Percentiles rank a stretch among this genome's conserved stretches.
Evolutionary conservation across 2,113 vertebrate species (phyloP).

Genomic region (Ceuthmochares aereus): DNA sequence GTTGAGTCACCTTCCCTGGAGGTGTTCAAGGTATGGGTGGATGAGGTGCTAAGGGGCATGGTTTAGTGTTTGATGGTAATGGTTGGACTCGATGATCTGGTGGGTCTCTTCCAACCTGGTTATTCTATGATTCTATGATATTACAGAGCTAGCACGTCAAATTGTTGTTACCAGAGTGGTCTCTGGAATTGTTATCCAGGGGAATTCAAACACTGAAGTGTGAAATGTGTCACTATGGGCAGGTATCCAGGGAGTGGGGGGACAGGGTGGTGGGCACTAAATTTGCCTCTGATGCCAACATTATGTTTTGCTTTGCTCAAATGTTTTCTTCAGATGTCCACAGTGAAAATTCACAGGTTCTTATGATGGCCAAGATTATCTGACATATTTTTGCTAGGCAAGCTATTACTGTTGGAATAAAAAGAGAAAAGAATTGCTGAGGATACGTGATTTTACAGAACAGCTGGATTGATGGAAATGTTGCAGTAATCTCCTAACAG

Average conservation of each 20-base stretch:
- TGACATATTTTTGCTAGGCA: neutral
- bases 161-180: fast-evolving
- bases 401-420: neutral
- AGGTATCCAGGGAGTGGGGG: neutral
- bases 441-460: neutral
- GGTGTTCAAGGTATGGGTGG: too few species aligned
- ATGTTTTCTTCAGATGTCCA: neutral
- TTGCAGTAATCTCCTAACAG: neutral
- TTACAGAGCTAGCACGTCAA: neutral
- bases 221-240: neutral
- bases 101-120: too few species aligned
- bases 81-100: too few species aligned
- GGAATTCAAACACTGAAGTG: neutral
- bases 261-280: neutral
- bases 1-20: too few species aligned
- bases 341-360: neutral
- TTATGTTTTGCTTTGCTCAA: neutral
- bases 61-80: too few species aligned
- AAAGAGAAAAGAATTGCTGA: neutral
- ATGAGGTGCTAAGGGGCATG: too few species aligned
- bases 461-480: neutral
- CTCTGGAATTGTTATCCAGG: neutral
- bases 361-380: neutral
- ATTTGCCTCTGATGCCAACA: neutral
- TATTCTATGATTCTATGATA: too few species aligned